Conservation (phyloP, 1,140 invertebrate species). For the Caenorhabditis latens region DNA sequence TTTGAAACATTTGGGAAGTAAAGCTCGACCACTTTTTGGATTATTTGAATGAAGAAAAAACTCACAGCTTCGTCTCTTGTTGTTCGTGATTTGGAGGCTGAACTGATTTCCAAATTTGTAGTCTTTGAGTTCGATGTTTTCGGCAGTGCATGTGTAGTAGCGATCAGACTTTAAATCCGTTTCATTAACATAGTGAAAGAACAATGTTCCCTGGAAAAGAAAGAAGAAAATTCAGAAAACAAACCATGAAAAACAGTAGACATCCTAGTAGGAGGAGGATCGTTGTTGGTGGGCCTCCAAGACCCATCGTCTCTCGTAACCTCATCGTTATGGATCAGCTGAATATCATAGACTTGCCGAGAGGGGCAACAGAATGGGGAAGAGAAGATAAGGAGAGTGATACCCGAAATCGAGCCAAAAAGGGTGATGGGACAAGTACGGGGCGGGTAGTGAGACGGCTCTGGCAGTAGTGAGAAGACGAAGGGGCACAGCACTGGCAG, state of each 20-base stretch:
- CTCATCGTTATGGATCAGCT: constrained; percentile 36
- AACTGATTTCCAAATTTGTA: constrained; percentile 77
- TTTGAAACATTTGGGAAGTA: not conserved
- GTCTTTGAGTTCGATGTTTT: constrained; percentile 76
- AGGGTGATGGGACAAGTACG: constrained; percentile 43
- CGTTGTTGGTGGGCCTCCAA: constrained; percentile 25
- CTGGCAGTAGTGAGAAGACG: constrained; percentile 47
- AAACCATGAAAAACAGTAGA: constrained; percentile 46
- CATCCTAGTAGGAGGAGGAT: constrained; percentile 34
- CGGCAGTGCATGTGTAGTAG: constrained; percentile 77
- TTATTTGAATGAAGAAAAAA: constrained; percentile 40
- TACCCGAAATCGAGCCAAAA: constrained; percentile 43
- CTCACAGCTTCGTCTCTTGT: constrained; percentile 69
- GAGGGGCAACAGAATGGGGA: not conserved
- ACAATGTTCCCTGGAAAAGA: constrained; percentile 76
- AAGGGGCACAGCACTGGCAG: constrained; percentile 41
- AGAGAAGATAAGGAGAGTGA: not conserved
- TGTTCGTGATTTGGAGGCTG: constrained; percentile 69
- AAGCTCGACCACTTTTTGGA: not conserved
- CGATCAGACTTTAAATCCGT: constrained; percentile 76
- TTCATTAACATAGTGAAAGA: constrained; percentile 77
- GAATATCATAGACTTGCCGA: constrained; percentile 53
- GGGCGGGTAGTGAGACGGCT: constrained; percentile 29
- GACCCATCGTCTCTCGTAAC: constrained; percentile 45
- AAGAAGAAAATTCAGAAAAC: constrained; percentile 31